Evolutionary conservation across 1,140 invertebrate species (phyloP).

Genomic region (Triops cancriformis): DNA sequence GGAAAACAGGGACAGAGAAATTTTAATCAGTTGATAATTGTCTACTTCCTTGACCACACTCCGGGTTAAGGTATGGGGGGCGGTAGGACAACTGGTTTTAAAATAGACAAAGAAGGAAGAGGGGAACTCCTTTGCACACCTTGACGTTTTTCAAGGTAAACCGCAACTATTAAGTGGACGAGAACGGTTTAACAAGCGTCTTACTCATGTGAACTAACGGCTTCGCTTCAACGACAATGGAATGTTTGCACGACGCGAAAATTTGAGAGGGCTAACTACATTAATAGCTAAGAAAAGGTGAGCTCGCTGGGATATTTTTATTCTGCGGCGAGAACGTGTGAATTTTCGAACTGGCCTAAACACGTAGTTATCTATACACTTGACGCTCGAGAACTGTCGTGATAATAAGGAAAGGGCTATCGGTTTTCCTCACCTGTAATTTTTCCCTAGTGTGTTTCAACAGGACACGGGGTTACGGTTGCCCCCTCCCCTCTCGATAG

Average conservation of each 20-base stretch:
- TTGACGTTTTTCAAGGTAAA: neutral
- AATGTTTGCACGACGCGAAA: neutral
- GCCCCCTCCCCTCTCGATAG: neutral
- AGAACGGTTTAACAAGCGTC: neutral
- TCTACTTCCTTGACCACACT: neutral
- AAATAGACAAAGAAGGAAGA: neutral
- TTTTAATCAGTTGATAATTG: neutral
- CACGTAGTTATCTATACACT: neutral
- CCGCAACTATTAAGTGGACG: neutral
- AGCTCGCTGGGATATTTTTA: neutral
- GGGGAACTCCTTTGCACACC: neutral
- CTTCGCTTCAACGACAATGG: neutral
- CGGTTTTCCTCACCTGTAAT: neutral
- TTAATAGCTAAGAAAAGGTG: neutral
- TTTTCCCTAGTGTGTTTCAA: neutral
- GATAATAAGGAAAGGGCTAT: neutral
- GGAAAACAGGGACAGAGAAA: neutral
- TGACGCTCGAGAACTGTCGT: neutral
- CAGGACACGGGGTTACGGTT: neutral
- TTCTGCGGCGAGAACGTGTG: neutral
- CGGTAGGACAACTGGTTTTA: neutral
- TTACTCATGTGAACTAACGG: conserved; percentile 1
- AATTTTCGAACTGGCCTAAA: neutral
- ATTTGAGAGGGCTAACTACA: neutral
- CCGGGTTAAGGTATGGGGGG: neutral